Base-by-base conservation (phyloP, 2,797 vertebrate species). In the Mionectes olivaceus region DNA sequence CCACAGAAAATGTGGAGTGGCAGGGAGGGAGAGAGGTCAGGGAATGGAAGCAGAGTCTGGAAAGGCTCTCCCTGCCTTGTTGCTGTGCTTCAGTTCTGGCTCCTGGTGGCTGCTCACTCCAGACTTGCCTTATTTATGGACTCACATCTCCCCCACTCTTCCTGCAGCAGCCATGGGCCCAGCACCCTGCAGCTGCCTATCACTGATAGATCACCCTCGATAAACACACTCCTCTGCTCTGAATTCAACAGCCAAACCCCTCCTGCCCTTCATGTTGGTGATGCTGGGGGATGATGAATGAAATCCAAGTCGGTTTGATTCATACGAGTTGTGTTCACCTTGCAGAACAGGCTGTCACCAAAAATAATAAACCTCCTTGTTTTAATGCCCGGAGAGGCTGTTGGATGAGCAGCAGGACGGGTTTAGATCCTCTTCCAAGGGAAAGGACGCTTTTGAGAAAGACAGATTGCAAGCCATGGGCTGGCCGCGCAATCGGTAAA, bases 361-460 rank as follows among this genome's bases (percentile, higher is more conserved):
- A 87, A 91, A 86, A 90, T 93, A 94, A 96, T 91, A 94, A 93
- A 96, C 30, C 87, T 94, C 87, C 89, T 90, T 65, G 87, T 75
- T 91, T 91, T 89, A 83, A 64, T 55, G 79, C 91, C 93, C 50
- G n/a, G 87, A 87, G 82, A 89, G 93, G 94, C 91, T 68, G 37
- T 89, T 60, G 84, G 93, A 78, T 1, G n/a, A 87, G 88, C 41
- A 13, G 83, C 87, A 44, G 93, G 90, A 80, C 5, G 73, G 85
- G 79, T 81, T 94, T 71, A 93, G 94, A 69, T 88, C 87, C 79
- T 90, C 82, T 96, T 74, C 63, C 91, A 85, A 89, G 87, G 89
- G 37, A 83, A 87, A 81, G 80, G 75, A 57, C 2, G 33, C 49
- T 92, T 91, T 70, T 47, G 87, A 80, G 91, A 41, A 77, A 93